Evolutionary conservation across 1,140 invertebrate genomes (phyloP).

Genomic region (Drosophila triauraria): DNA sequence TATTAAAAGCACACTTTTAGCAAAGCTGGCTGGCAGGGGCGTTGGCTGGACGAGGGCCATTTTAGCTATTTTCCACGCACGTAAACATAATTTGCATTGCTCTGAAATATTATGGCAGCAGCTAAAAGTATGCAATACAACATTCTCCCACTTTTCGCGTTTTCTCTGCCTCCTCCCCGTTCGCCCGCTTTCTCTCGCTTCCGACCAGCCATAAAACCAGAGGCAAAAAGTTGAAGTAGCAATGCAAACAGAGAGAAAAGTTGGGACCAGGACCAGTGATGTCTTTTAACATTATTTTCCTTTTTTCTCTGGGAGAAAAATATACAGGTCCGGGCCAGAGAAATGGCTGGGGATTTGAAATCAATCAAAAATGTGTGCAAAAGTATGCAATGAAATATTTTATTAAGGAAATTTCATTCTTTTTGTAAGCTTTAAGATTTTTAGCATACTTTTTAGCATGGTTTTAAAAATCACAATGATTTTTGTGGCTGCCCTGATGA

Average conservation of each 20-base stretch:
- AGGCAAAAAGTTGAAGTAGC: constrained; percentile 45
- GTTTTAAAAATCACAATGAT: too few relatives aligned
- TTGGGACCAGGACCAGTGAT: constrained; percentile 9
- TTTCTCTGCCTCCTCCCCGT: constrained; percentile 2
- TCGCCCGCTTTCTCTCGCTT: background rate
- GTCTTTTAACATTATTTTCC: background rate
- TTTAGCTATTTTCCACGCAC: constrained; percentile 50
- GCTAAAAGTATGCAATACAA: constrained; percentile 64
- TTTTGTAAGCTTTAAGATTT: too few relatives aligned
- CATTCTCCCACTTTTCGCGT: constrained; percentile 21
- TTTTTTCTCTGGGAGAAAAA: too few relatives aligned
- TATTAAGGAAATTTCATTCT: too few relatives aligned
- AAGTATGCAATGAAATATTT: background rate
- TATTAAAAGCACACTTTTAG: constrained; percentile 70
- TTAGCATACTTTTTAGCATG: too few relatives aligned
- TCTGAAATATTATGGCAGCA: constrained; percentile 69
- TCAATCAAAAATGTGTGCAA: background rate
- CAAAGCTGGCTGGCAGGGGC: constrained; percentile 1
- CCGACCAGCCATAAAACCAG: constrained; percentile 2
- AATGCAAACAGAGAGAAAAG: constrained; percentile 21
- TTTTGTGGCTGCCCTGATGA: too few relatives aligned
- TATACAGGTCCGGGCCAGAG: background rate
- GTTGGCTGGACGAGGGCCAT: constrained; percentile 25
- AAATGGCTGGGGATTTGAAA: background rate
- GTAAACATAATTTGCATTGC: constrained; percentile 74